Evolutionary conservation across 1,140 invertebrate species (phyloP).

Genomic region (Drosophila oshimai): DNA sequence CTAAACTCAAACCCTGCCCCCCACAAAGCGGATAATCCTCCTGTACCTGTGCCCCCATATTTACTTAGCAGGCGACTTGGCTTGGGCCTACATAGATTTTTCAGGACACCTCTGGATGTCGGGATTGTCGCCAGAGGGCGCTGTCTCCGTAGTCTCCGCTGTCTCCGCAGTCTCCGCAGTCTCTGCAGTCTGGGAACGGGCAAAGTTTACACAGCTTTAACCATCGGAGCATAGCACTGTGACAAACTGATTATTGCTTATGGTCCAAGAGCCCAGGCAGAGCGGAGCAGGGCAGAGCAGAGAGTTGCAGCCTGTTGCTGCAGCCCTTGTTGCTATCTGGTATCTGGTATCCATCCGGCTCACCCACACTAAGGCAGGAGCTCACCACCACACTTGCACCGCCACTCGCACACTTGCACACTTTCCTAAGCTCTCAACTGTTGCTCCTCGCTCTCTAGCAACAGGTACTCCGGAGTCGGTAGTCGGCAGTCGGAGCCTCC

Average conservation of each 20-base stretch:
- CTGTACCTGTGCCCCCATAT: neutral
- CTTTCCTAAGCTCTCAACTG: slow-evolving; percentile 61
- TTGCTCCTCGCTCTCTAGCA: slow-evolving; percentile 80
- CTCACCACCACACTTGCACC: slow-evolving; percentile 3
- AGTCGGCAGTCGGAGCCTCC: neutral
- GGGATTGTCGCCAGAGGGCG: neutral
- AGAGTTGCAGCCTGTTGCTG: slow-evolving; percentile 54
- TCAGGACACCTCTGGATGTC: neutral
- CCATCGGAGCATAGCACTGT: slow-evolving; percentile 34
- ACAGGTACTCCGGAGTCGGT: slow-evolving; percentile 57
- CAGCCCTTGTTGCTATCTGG: slow-evolving; percentile 17
- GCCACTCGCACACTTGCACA: slow-evolving; percentile 16
- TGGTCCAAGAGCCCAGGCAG: neutral
- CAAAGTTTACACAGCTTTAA: slow-evolving; percentile 26
- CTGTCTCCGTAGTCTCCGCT: neutral
- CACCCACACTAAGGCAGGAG: neutral
- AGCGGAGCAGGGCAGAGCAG: neutral
- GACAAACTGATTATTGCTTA: slow-evolving; percentile 50
- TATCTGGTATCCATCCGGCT: neutral
- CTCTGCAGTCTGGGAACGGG: too few species aligned
- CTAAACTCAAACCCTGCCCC: too few species aligned
- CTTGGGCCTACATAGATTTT: slow-evolving; percentile 11
- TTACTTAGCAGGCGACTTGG: neutral
- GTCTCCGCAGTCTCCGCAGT: neutral
- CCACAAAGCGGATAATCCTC: neutral